These are phyloP conservation scores for Ypsolopha scabrella DNA, from an alignment of 2,888 invertebrate species.

Conservation along the genomic window DNA sequence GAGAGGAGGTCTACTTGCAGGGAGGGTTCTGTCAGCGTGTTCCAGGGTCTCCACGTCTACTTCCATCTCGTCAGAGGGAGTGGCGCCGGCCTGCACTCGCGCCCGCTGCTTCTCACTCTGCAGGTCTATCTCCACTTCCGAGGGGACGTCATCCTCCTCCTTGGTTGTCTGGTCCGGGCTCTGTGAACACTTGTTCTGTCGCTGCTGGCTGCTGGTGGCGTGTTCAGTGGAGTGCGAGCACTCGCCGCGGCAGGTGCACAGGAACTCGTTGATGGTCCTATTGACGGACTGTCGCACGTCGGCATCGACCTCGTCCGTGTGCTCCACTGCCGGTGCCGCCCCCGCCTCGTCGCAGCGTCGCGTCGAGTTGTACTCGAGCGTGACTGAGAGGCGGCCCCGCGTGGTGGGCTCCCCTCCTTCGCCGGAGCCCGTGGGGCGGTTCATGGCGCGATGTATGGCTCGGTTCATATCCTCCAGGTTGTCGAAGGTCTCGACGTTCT, in stretches of 20 bases:
- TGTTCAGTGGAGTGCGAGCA: not conserved
- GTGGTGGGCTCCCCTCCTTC: constrained; percentile 12
- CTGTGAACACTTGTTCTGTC: not conserved
- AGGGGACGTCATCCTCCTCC: constrained; percentile 5
- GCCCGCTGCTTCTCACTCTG: not conserved
- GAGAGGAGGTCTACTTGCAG: too few relatives aligned
- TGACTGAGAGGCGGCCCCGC: constrained; percentile 3
- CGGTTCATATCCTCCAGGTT: constrained; percentile 3
- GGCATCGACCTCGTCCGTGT: not conserved
- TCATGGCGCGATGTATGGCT: constrained; percentile 22
- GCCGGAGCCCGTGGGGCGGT: constrained; percentile 21
- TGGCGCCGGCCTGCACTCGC: not conserved
- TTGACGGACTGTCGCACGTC: not conserved
- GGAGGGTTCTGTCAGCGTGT: not conserved
- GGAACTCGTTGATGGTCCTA: not conserved
- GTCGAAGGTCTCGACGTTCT: not conserved
- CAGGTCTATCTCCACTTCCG: constrained; percentile 14
- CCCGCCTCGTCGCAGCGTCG: not conserved
- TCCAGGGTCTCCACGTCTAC: not conserved
- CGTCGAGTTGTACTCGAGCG: constrained; percentile 2
- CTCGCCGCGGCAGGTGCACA: not conserved
- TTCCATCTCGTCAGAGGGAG: not conserved
- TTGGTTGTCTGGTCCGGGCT: not conserved
- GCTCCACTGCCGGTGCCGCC: not conserved
- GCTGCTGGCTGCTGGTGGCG: not conserved